Base-by-base conservation (phyloP, 2,888 invertebrate species). In the Chydorus sphaericus region DNA sequence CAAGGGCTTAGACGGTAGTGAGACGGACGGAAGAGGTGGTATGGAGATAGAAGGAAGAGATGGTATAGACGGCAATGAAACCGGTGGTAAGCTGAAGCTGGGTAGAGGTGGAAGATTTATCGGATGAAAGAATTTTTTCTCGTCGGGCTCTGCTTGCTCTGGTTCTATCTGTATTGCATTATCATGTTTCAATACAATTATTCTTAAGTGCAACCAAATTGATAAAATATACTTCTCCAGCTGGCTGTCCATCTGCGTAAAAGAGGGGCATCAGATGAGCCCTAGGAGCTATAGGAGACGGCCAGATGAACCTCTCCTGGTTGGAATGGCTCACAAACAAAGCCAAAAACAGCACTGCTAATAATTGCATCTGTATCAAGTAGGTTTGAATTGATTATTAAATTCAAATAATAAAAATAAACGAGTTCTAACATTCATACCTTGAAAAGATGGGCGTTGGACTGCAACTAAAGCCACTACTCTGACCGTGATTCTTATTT, bases 261-360 rank as follows among this genome's bases (percentile, higher is more conserved):
- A 44, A 44, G 26, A 44, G 28, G n/a, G 44, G 44, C 44, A 44
- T 44, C 44, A 44, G 28, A 5, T 44, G 44, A 20, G 44, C 44
- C 44, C 44, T 44, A n/a, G 44, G 44, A 26, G 44, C 44, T 14
- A 26, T 26, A 4, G 44, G 44, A 23, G 28, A 26, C 18, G 44
- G 44, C 44, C 44, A 44, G 4, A 44, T 16, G 44, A 26, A 44
- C 26, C 44, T 20, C 44, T 44, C 16, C 11, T 44, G 44, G 20
- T 44, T 26, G 1, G 44, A 44, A 11, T 26, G n/a, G 8, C 44
- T 4, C 11, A 44, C 26, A 28, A 44, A 44, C 26, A 23, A 44
- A 23, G 44, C n/a, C 16, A 44, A 28, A 28, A 44, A 44, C 14
- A 44, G 23, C 23, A 44, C 4, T n/a, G 44, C 26, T n/a, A 44